phyloP scores from a whole-genome alignment of 2,113 vertebrate genomes.

The Stigmatopora argus region DNA sequence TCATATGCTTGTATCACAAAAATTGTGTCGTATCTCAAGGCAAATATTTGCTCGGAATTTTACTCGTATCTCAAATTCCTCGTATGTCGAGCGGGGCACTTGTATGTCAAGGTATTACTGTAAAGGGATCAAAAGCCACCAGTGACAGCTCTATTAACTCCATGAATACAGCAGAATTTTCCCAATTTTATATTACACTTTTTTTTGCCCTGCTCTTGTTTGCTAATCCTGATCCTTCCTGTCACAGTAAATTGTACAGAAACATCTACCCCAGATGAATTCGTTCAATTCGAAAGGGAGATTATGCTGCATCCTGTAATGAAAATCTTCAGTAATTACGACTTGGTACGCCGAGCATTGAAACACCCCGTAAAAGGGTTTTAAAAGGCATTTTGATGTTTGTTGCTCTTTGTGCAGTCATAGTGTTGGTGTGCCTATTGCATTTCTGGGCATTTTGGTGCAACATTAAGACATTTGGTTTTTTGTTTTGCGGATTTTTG shows the following conservation, averaged over 20 bases:
- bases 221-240: constrained; percentile 19
- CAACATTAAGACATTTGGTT: constrained; percentile 9
- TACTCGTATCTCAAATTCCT: too few species aligned
- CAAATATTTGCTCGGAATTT: too few species aligned
- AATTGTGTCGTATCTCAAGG: too few species aligned
- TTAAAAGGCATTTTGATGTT: constrained; percentile 24
- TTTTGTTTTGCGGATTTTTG: constrained; percentile 19
- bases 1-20: too few species aligned
- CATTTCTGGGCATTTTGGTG: constrained; percentile 25
- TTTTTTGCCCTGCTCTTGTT: constrained; percentile 2
- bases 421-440: constrained; percentile 13
- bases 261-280: constrained; percentile 13
- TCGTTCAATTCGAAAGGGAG: constrained; percentile 28
- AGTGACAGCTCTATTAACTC: background rate
- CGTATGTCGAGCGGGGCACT: too few species aligned
- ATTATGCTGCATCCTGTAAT: constrained; percentile 19
- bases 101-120: too few species aligned
- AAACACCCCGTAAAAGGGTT: constrained; percentile 12
- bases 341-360: constrained; percentile 27
- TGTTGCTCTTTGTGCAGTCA: constrained; percentile 5
- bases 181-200: background rate
- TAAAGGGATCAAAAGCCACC: background rate
- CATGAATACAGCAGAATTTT: background rate
- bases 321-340: constrained; percentile 29
- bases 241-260: constrained; percentile 6